Conservation (phyloP, 2,113 vertebrate species). For the Cranoglanis bouderius region DNA sequence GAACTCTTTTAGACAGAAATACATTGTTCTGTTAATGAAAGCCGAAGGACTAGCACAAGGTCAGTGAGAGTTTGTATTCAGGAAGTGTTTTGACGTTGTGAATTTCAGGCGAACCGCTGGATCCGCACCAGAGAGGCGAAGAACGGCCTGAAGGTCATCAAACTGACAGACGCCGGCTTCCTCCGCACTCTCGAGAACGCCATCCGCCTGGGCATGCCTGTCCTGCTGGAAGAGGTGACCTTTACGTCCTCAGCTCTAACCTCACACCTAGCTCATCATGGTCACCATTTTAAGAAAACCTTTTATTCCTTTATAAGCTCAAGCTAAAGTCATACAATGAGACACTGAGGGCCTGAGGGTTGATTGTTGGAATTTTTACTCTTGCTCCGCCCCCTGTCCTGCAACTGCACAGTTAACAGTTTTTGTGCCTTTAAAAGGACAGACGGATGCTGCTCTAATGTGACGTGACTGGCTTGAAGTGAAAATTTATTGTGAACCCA, state of each 20-base stretch:
- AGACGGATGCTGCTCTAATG: background rate
- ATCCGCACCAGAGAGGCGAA: constrained; percentile 80
- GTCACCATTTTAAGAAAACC: background rate
- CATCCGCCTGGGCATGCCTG: constrained; percentile 78
- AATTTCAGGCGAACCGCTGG: constrained; percentile 80
- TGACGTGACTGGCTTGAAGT: background rate
- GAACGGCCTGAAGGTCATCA: constrained; percentile 81
- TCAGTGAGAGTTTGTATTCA: background rate
- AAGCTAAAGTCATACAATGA: background rate
- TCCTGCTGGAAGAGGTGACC: constrained; percentile 81
- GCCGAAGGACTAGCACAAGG: background rate
- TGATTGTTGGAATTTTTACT: background rate
- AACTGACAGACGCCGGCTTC: constrained; percentile 79
- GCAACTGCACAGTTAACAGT: background rate
- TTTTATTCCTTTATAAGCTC: background rate
- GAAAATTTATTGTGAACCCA: background rate
- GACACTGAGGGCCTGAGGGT: background rate
- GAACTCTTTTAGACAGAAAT: background rate
- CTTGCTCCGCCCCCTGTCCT: background rate
- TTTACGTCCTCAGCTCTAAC: background rate
- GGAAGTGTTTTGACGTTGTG: background rate
- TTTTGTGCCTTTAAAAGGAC: background rate
- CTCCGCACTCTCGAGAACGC: constrained; percentile 80
- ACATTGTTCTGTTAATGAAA: background rate
- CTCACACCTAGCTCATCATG: background rate